Conservation (phyloP, 2,113 vertebrate genomes). For the Microtus richardsoni region DNA sequence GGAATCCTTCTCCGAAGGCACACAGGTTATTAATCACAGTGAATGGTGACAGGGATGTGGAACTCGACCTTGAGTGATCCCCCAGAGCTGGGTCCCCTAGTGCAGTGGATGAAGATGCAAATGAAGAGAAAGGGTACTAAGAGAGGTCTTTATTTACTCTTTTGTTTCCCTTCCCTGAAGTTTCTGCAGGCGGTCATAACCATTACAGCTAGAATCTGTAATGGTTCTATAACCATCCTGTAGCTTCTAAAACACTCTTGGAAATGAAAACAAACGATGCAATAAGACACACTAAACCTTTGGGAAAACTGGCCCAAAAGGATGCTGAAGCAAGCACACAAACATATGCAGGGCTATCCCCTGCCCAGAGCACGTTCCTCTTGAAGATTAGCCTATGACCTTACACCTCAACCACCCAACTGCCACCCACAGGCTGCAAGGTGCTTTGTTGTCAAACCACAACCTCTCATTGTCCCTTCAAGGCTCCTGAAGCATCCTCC, state of each 20-base stretch:
- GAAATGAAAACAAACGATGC: conserved; percentile 78
- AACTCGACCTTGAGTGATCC: not conserved
- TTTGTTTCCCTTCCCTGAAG: conserved; percentile 34
- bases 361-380: conserved; percentile 22
- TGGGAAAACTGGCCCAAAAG: conserved; percentile 52
- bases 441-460: conserved; percentile 62
- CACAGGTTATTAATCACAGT: not conserved
- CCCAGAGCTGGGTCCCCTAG: not conserved
- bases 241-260: conserved; percentile 58
- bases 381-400: conserved; percentile 48
- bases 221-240: conserved; percentile 28
- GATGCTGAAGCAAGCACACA: not conserved
- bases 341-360: not conserved
- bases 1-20: not conserved
- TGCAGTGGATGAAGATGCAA: not conserved
- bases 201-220: conserved; percentile 11
- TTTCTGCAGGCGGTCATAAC: conserved; percentile 64
- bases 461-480: conserved; percentile 59
- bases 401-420: conserved; percentile 30
- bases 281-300: conserved; percentile 40
- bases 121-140: conserved; percentile 4
- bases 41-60: not conserved
- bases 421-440: not conserved
- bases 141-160: conserved; percentile 52
- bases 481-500: conserved; percentile 60